phyloP scores from a whole-genome alignment of 2,888 invertebrate genomes.

The Eurytoma adleriae region DNA sequence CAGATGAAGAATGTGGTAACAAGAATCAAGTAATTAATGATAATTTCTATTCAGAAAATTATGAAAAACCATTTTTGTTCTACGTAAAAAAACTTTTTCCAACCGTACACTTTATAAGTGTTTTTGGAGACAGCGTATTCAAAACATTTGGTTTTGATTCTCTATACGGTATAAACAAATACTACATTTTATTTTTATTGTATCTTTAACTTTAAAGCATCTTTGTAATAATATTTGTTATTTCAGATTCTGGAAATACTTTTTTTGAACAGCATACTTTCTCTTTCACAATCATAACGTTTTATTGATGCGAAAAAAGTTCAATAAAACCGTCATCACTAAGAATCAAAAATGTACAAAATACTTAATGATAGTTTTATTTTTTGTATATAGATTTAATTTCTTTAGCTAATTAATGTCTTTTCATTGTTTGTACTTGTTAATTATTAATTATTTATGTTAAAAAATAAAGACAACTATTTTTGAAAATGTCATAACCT shows the following conservation, averaged over 20 bases:
- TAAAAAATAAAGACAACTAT: too few relatives aligned
- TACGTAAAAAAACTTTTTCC: background rate
- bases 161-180: background rate
- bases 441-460: too few relatives aligned
- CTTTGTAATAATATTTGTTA: background rate
- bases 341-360: too few relatives aligned
- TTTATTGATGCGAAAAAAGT: too few relatives aligned
- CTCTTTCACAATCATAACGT: background rate
- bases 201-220: background rate
- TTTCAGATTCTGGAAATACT: background rate
- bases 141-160: background rate
- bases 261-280: background rate
- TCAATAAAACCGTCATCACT: too few relatives aligned
- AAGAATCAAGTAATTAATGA: background rate
- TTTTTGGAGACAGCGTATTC: background rate
- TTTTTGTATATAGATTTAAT: too few relatives aligned
- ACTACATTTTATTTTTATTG: background rate
- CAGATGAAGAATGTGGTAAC: background rate
- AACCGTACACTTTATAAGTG: background rate
- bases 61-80: constrained; percentile 3
- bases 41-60: background rate
- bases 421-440: too few relatives aligned
- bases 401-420: too few relatives aligned
- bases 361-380: too few relatives aligned
- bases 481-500: too few relatives aligned